These are phyloP conservation scores for Crypturellus undulatus DNA, from an alignment of 2,113 vertebrate species.

Conservation along the genomic window DNA sequence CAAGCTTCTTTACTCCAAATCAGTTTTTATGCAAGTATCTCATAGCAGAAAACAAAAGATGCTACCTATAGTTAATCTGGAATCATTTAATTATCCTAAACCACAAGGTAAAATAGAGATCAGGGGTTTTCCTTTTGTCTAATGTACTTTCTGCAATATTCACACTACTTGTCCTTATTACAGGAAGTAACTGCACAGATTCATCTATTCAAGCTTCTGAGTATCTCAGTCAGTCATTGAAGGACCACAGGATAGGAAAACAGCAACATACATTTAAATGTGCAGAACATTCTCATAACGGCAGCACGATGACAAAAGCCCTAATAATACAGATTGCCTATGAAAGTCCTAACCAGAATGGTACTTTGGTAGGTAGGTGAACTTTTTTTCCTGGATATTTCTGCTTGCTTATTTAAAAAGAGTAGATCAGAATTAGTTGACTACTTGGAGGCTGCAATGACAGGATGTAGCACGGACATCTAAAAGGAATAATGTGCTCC, in stretches of 20 bases:
- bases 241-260: neutral
- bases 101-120: neutral
- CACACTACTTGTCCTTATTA: neutral
- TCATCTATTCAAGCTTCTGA: neutral
- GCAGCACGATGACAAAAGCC: neutral
- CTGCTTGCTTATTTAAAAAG: neutral
- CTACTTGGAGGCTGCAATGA: neutral
- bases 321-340: neutral
- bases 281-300: neutral
- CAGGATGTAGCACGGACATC: neutral
- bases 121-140: neutral
- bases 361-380: fast-evolving
- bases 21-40: neutral
- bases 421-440: neutral
- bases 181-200: neutral
- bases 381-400: neutral
- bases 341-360: neutral
- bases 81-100: neutral
- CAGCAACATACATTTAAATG: neutral
- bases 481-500: neutral
- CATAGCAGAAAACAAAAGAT: neutral
- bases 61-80: neutral
- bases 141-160: neutral
- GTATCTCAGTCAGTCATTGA: neutral
- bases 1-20: neutral